A percentile compares a stretch with the other conserved stretches of the same genome.
phyloP scores from a whole-genome alignment of 2,888 invertebrate genomes.

The Corbicula japonica region DNA sequence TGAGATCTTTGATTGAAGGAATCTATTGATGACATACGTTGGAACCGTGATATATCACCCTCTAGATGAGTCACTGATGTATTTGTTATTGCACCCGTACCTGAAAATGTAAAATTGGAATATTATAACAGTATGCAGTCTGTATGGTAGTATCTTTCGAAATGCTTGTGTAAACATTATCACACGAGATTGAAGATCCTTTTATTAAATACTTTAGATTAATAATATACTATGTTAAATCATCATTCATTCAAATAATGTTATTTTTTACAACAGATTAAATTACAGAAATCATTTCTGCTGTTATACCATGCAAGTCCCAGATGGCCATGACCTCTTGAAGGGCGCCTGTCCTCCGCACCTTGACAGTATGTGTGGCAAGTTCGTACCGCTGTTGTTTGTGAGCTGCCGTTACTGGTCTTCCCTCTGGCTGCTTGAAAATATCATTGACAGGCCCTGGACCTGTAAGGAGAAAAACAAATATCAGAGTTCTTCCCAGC shows the following conservation, averaged over 20 bases:
- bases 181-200: no score
- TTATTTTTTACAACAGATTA: no score
- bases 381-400: slow-evolving; percentile 87
- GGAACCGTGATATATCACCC: slow-evolving; percentile 84
- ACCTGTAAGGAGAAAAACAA: slow-evolving; percentile 22
- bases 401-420: slow-evolving; percentile 69
- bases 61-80: slow-evolving; percentile 82
- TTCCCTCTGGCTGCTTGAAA: slow-evolving; percentile 79
- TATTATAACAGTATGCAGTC: no score
- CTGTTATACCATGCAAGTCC: slow-evolving; percentile 86
- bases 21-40: slow-evolving; percentile 87
- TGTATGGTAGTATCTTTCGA: no score
- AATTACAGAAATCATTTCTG: no score
- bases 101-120: slow-evolving; percentile 56
- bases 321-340: slow-evolving; percentile 89
- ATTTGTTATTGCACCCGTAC: slow-evolving; percentile 84
- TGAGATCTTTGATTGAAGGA: slow-evolving; percentile 88
- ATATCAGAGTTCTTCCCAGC: no score
- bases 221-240: no score
- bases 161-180: no score
- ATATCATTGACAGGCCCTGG: slow-evolving; percentile 63
- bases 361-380: slow-evolving; percentile 89
- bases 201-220: no score
- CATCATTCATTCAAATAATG: no score
- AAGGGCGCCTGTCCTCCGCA: slow-evolving; percentile 88